phyloP scores from a whole-genome alignment of 2,797 vertebrate genomes.

The Anguilla megastoma region DNA sequence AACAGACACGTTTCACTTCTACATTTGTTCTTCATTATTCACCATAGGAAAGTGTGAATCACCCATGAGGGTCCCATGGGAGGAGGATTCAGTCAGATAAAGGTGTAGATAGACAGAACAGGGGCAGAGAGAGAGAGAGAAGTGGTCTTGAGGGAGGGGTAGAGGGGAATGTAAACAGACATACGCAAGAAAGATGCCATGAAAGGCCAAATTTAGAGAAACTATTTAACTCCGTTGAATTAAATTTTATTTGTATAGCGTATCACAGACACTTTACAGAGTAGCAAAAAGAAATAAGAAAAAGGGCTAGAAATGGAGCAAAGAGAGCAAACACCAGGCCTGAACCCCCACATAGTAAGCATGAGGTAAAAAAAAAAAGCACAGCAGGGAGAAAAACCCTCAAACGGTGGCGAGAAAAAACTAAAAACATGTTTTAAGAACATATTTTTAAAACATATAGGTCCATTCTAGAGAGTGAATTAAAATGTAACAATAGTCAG shows the following conservation, averaged over 20 bases:
- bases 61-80: constrained; percentile 22
- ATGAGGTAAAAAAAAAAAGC: too few relatives aligned
- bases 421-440: too few relatives aligned
- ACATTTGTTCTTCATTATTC: background rate
- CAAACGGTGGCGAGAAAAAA: too few relatives aligned
- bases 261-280: too few relatives aligned
- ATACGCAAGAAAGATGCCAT: background rate
- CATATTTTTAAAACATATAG: background rate
- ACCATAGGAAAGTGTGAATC: constrained; percentile 32
- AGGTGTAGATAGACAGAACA: background rate
- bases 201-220: background rate
- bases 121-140: background rate
- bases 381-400: too few relatives aligned
- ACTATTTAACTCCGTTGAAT: background rate
- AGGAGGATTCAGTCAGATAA: background rate
- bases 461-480: background rate
- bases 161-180: background rate
- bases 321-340: too few relatives aligned
- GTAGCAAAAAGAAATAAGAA: too few relatives aligned
- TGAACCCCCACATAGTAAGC: too few relatives aligned
- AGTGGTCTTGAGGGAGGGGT: too few relatives aligned
- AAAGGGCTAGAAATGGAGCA: too few relatives aligned
- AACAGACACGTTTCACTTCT: constrained; percentile 22
- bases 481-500: background rate
- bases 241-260: too few relatives aligned